phyloP scores from a whole-genome alignment of 2,888 invertebrate species.

The Ceriagrion tenellum region DNA sequence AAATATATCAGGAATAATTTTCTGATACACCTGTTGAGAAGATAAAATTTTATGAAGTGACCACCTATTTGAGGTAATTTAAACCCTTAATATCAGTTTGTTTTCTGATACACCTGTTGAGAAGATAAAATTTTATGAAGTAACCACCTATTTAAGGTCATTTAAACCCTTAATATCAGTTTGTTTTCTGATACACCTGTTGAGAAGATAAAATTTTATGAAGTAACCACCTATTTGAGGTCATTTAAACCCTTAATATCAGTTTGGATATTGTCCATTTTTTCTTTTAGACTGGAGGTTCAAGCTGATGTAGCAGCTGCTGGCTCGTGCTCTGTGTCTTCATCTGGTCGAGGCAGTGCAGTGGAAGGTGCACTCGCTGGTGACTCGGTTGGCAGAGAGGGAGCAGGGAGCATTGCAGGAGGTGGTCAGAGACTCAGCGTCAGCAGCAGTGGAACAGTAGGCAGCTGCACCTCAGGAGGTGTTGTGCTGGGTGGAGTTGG shows the following conservation, averaged over 20 bases:
- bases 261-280: neutral
- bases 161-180: too few species aligned
- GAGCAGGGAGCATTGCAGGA: neutral
- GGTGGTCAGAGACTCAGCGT: slow-evolving; percentile 82
- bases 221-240: neutral
- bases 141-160: too few species aligned
- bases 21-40: too few species aligned
- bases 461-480: slow-evolving; percentile 50
- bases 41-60: too few species aligned
- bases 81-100: too few species aligned
- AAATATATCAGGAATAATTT: too few species aligned
- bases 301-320: slow-evolving; percentile 85
- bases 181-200: too few species aligned
- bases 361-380: neutral
- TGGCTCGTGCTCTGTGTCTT: slow-evolving; percentile 44
- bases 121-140: too few species aligned
- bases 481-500: slow-evolving; percentile 37
- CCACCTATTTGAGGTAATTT: too few species aligned
- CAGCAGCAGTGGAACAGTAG: slow-evolving; percentile 81
- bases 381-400: slow-evolving; percentile 14
- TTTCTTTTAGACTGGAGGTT: slow-evolving; percentile 83
- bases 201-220: too few species aligned
- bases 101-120: too few species aligned
- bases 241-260: neutral
- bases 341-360: slow-evolving; percentile 53